Evolutionary conservation across 2,113 vertebrate genomes (phyloP), one percentile per base, ranked within the genome.

Genomic region (Hylia prasina): DNA sequence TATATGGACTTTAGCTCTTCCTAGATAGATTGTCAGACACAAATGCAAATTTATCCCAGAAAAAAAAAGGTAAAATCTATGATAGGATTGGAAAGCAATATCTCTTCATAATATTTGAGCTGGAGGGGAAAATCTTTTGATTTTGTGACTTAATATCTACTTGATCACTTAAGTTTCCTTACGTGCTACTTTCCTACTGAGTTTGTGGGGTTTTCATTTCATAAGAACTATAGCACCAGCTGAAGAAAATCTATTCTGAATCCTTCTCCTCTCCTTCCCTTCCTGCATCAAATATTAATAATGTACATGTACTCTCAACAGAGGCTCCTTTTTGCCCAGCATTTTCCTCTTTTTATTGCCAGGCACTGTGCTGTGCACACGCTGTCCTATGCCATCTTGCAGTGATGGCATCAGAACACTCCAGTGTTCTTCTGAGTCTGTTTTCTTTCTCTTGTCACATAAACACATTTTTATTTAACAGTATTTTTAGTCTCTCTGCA

Each of bases 331-430:
- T 35, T 58, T 75, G 30, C 33, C 51, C 76, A 68, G 3, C 8
- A 2, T 69, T 77, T 81, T 63, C 25, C n/a, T 75, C 10, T 73
- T 76, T 33, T 66, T 51, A 42, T 16, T 56, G n/a, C 37, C 31
- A 35, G 16, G 15, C 18, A 19, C 22, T 50, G 11, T 75, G 28
- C 81, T 60, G 15, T 68, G 42, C 17, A 23, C 10, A 20, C 8
- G 3, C 8, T 88, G 33, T 83, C 47, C 54, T 51, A 1, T 56
- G n/a, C 21, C 4, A 0, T 70, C 42, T 48, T 70, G 47, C 30
- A 70, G 10, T 25, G n/a, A 39, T 0, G 4, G 16, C 23, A 25
- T 63, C 44, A 45, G 61, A 64, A 48, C 1, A 0, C 10, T 72
- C 11, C 70, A 27, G 33, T 2, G 3, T 28, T 82, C 57, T 84